Percentiles rank a stretch among this genome's conserved stretches.
These are phyloP conservation scores for Drosophila pegasa DNA, from an alignment of 2,888 invertebrate species.

Conservation along the genomic window DNA sequence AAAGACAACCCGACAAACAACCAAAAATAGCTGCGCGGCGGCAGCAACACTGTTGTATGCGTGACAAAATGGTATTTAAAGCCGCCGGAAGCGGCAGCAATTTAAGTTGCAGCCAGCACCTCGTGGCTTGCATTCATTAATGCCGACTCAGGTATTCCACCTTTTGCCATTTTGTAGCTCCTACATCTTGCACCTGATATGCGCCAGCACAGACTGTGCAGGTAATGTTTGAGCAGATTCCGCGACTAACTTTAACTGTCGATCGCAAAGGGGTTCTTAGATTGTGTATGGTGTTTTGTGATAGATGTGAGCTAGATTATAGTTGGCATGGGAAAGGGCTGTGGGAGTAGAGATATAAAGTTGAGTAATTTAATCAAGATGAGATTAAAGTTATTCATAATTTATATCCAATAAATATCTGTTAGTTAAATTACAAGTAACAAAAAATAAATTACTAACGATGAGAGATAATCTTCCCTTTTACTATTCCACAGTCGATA, in stretches of 20 bases:
- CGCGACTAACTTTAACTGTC: background rate
- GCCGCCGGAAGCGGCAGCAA: conserved; percentile 84
- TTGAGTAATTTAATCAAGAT: fast-evolving
- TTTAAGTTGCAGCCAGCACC: conserved; percentile 81
- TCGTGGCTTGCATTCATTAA: conserved; percentile 58
- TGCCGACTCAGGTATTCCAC: conserved; percentile 52
- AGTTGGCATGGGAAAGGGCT: no score
- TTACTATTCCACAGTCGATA: no score
- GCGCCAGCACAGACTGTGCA: background rate
- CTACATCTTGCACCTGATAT: background rate
- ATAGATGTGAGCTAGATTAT: background rate
- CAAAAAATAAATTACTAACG: no score
- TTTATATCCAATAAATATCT: background rate
- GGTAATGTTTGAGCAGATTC: no score
- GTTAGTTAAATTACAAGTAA: no score
- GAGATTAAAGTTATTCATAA: background rate
- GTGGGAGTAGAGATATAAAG: background rate
- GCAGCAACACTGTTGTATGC: conserved; percentile 79
- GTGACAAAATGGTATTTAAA: conserved; percentile 84
- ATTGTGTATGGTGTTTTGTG: background rate
- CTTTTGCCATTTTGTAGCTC: conserved; percentile 5
- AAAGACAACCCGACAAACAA: conserved; percentile 59
- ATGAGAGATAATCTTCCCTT: no score
- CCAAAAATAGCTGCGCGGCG: conserved; percentile 43
- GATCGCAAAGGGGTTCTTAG: background rate